These are phyloP conservation scores for Ardeotis arabs DNA, from an alignment of 2,113 vertebrate species.

Conservation along the genomic window DNA sequence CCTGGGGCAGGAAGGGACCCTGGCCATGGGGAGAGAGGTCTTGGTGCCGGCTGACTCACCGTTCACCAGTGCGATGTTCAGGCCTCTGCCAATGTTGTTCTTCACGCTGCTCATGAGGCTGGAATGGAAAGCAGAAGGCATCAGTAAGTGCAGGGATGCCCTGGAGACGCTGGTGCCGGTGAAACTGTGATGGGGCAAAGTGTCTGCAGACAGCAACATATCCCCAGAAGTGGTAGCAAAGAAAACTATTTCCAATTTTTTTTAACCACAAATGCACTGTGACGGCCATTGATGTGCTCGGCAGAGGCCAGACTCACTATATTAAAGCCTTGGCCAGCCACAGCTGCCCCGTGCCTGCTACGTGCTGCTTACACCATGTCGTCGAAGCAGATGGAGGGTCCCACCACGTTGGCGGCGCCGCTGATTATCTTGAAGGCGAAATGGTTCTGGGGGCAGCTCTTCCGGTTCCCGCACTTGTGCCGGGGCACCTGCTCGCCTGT, in stretches of 20 bases:
- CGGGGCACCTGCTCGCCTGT: neutral
- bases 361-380: slow-evolving; percentile 73
- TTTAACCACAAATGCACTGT: neutral
- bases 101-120: slow-evolving; percentile 84
- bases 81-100: slow-evolving; percentile 85
- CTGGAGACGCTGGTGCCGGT: neutral
- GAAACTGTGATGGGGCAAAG: neutral
- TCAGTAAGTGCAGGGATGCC: neutral
- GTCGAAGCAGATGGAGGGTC: slow-evolving; percentile 88
- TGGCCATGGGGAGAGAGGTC: fast-evolving
- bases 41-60: slow-evolving; percentile 72
- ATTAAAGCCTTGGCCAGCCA: neutral
- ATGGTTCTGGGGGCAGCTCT: slow-evolving; percentile 66
- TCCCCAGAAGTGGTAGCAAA: neutral
- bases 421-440: slow-evolving; percentile 83
- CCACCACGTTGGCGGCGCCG: slow-evolving; percentile 82
- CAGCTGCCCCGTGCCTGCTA: fast-evolving
- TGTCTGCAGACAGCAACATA: neutral
- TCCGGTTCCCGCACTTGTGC: slow-evolving; percentile 74
- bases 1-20: neutral
- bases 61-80: slow-evolving; percentile 85
- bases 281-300: neutral
- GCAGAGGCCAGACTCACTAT: neutral
- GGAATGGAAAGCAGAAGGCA: neutral
- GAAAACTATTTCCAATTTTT: neutral